Conservation (phyloP, 1,140 invertebrate genomes). For the Trichoplusia ni region DNA sequence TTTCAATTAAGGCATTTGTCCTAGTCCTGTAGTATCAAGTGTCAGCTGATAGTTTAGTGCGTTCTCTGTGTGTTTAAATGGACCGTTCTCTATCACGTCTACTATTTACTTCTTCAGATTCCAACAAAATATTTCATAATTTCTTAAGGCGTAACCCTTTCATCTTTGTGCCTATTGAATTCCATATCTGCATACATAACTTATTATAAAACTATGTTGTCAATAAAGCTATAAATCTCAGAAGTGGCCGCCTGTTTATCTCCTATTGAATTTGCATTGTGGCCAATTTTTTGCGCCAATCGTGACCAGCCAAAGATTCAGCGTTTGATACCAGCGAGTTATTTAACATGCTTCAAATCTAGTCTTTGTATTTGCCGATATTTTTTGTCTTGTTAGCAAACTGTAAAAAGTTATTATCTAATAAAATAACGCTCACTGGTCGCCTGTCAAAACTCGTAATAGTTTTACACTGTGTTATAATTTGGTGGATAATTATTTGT, state of each 20-base stretch:
- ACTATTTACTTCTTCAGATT: no score
- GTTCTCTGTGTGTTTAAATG: neutral
- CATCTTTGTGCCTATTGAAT: no score
- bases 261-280: conserved; percentile 43
- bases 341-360: conserved; percentile 31
- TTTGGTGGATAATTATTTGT: conserved; percentile 2
- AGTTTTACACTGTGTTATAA: neutral
- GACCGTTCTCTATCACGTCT: no score
- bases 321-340: neutral
- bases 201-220: neutral
- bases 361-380: conserved; percentile 33
- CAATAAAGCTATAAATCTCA: neutral
- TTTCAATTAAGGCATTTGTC: no score
- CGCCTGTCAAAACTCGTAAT: conserved; percentile 26
- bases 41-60: neutral
- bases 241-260: conserved; percentile 35
- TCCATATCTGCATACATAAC: no score
- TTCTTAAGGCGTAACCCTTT: no score
- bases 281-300: conserved; percentile 32
- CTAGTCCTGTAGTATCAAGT: neutral
- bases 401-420: neutral
- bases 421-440: conserved; percentile 10
- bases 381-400: conserved; percentile 34
- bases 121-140: no score
- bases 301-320: conserved; percentile 33